Evolutionary conservation across 2,888 invertebrate species (phyloP), one percentile per base, ranked within the genome.

Genomic region (Thera britannica): DNA sequence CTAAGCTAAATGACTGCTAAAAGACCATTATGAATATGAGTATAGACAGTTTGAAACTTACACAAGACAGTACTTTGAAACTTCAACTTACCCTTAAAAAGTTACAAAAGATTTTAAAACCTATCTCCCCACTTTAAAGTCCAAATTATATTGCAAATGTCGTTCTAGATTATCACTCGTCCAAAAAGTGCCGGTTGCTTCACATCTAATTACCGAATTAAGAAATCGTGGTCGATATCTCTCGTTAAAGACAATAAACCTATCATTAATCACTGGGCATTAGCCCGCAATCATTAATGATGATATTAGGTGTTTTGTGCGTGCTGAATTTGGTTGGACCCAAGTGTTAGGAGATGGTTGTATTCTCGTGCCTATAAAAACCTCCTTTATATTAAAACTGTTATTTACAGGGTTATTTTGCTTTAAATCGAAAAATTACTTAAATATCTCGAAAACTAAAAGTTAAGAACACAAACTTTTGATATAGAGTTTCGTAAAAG

Each of bases 241-340:
- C 84, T 83, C 77, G 83, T 86, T 83, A 84, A 86, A 90, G 91
- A 92, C 92, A 91, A 92, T 91, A 89, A 90, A 88, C 83, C 84
- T 80, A 84, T 87, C 92, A 92, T 93, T 89, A 93, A 92, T 93
- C 92, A 93, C 80, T 81, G 77, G 84, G 90, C 84, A 92, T 91
- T 92, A 92, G 86, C 82, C 58, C 78, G 86, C 84, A 85, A 87
- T 87, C 89, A 84, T 86, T 91, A 88, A 90, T 90, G 89, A 90
- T 90, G 89, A 88, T 91, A 90, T 91, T 91, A 87, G 88, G 84
- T 85, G 89, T 81, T 84, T 83, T 87, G 83, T 85, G 84, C 83
- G 86, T 86, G 82, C 80, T 71, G 76, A 79, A 72, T 76, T 74
- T 67, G 54, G 73, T 65, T 55, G 73, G 83, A 77, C 51, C 2